phyloP scores from a whole-genome alignment of 1,140 invertebrate species.

The Megalonaias nervosa region DNA sequence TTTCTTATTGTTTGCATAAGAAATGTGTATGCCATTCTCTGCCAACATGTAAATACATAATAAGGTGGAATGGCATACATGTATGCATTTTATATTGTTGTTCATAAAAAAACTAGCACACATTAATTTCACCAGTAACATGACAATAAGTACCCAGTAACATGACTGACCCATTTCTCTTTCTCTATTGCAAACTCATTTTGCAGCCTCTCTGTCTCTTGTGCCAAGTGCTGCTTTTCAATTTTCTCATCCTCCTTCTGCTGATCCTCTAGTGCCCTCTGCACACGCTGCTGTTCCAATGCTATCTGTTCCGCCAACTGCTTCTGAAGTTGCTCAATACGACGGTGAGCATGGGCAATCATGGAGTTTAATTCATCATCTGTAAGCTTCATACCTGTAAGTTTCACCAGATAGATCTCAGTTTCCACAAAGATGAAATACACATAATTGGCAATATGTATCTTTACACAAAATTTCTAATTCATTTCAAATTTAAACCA shows the following conservation, averaged over 20 bases:
- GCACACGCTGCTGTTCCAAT: slow-evolving; percentile 59
- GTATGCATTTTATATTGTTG: no score
- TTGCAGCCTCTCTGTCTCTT: slow-evolving; percentile 53
- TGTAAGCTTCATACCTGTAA: slow-evolving; percentile 67
- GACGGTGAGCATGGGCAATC: slow-evolving; percentile 74
- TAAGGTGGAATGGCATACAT: no score
- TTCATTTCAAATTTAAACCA: neutral
- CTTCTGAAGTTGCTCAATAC: slow-evolving; percentile 74
- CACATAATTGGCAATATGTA: neutral
- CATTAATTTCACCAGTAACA: no score
- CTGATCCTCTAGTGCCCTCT: slow-evolving; percentile 64
- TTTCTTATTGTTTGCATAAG: no score
- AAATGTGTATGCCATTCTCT: no score
- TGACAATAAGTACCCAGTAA: no score
- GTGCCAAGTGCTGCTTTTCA: slow-evolving; percentile 42
- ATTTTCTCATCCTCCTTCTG: slow-evolving; percentile 60
- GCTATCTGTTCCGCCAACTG: slow-evolving; percentile 72
- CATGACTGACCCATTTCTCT: slow-evolving; percentile 62
- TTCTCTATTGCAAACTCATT: slow-evolving; percentile 61
- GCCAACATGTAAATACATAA: no score
- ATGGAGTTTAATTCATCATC: slow-evolving; percentile 74
- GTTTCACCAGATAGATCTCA: neutral
- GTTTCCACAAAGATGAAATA: neutral
- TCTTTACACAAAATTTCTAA: neutral
- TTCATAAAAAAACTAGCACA: no score